phyloP scores from a whole-genome alignment of 2,113 vertebrate genomes.

The Entosphenus tridentatus region DNA sequence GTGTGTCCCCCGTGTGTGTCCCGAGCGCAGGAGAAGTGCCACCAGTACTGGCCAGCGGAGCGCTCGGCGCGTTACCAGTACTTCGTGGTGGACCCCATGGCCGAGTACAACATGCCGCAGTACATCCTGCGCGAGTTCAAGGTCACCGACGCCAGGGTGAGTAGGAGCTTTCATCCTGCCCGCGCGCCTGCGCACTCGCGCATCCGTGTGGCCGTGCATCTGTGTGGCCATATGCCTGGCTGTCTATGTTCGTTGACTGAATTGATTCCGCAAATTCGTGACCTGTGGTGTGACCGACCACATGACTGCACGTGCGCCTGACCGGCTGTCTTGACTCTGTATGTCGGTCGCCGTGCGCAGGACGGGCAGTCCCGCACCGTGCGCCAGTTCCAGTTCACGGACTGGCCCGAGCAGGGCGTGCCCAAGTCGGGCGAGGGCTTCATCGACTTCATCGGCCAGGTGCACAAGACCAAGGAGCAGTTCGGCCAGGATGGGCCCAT shows the following conservation, averaged over 20 bases:
- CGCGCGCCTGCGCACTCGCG: background rate
- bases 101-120: conserved; percentile 98
- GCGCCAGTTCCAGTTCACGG: conserved; percentile 92
- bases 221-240: background rate
- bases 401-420: conserved; percentile 92
- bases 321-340: background rate
- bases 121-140: conserved; percentile 97
- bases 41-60: conserved; percentile 97
- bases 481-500: conserved; percentile 92
- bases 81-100: conserved; percentile 98
- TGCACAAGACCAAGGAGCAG: conserved; percentile 97
- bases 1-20: no score
- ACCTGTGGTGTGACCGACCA: background rate
- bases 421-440: conserved; percentile 86
- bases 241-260: background rate
- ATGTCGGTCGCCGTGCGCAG: conserved; percentile 17
- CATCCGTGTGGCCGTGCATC: background rate
- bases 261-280: background rate
- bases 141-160: conserved; percentile 96
- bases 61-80: conserved; percentile 94
- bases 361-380: conserved; percentile 90
- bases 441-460: conserved; percentile 91
- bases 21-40: conserved; percentile 64
- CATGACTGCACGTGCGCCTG: background rate
- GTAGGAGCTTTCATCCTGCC: conserved; percentile 11